phyloP scores from a whole-genome alignment of 2,797 vertebrate species.

The Sebastes paucispinis region DNA sequence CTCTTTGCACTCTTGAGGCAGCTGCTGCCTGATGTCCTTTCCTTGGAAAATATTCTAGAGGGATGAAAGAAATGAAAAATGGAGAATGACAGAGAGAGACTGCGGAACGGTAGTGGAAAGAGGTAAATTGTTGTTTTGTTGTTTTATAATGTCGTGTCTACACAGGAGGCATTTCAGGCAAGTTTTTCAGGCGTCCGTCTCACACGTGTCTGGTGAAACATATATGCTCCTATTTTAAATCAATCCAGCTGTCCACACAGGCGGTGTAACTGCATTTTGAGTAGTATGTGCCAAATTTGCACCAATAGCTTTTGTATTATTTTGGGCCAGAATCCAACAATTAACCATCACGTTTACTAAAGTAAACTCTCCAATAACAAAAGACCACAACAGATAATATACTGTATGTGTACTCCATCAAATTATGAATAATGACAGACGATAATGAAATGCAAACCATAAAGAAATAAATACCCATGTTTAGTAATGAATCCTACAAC shows the following conservation, averaged over 20 bases:
- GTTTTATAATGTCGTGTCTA: not conserved
- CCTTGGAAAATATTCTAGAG: conserved; percentile 90
- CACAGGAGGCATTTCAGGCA: not conserved
- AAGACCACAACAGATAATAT: not conserved
- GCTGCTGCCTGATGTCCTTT: conserved; percentile 89
- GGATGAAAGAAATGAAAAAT: not conserved
- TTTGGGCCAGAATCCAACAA: not conserved
- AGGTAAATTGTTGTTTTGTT: not conserved
- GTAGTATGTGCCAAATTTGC: not conserved
- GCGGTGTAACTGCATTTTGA: not conserved
- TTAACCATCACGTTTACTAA: not conserved
- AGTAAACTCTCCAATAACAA: not conserved
- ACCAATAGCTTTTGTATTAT: not conserved
- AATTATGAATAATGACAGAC: not conserved
- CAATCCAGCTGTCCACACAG: not conserved
- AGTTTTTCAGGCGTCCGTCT: not conserved
- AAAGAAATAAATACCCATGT: not conserved
- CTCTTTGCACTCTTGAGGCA: conserved; percentile 84
- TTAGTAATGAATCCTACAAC: not conserved
- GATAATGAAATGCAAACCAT: not conserved
- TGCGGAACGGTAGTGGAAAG: not conserved
- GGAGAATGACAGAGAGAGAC: not conserved
- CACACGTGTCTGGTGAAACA: not conserved
- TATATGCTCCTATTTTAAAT: not conserved
- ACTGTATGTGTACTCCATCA: not conserved